Conservation (phyloP, 2,888 invertebrate species). For the Parnassius glacialis region DNA sequence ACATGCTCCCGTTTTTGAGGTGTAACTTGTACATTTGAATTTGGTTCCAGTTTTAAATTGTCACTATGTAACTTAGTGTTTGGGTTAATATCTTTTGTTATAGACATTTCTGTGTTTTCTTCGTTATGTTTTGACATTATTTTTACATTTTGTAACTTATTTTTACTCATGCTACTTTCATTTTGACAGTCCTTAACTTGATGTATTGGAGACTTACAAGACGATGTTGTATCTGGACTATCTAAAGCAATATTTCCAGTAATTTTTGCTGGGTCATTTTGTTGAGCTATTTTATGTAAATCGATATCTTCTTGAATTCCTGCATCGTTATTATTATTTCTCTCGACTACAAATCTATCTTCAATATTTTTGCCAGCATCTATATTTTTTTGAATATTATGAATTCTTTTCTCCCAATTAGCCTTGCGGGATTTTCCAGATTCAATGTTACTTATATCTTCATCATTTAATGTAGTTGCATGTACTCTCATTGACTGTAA, state of each 20-base stretch:
- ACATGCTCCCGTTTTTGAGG: conserved; percentile 2
- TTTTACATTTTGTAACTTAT: conserved; percentile 12
- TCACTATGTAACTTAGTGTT: conserved; percentile 32
- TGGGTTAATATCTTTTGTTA: conserved; percentile 31
- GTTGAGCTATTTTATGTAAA: conserved; percentile 9
- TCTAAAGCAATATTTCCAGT: not conserved
- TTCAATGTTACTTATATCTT: conserved; percentile 39
- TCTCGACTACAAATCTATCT: conserved; percentile 51
- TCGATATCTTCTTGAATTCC: conserved; percentile 5
- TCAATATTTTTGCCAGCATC: conserved; percentile 62
- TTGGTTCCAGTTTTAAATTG: conserved; percentile 28
- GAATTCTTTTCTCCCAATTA: conserved; percentile 63
- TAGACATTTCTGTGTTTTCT: conserved; percentile 31
- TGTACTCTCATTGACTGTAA: conserved; percentile 51
- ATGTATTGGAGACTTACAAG: conserved; percentile 1
- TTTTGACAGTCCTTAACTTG: conserved; percentile 5
- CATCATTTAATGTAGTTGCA: conserved; percentile 40
- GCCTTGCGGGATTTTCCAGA: conserved; percentile 54
- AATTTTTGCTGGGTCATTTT: conserved; percentile 3
- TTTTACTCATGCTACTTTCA: not conserved
- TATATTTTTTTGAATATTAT: conserved; percentile 54
- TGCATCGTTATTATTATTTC: conserved; percentile 23
- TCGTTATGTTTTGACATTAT: conserved; percentile 19
- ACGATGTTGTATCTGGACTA: not conserved
- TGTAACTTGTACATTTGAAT: not conserved